Base-by-base conservation (phyloP, 2,113 vertebrate genomes). In the Plotosus lineatus region DNA sequence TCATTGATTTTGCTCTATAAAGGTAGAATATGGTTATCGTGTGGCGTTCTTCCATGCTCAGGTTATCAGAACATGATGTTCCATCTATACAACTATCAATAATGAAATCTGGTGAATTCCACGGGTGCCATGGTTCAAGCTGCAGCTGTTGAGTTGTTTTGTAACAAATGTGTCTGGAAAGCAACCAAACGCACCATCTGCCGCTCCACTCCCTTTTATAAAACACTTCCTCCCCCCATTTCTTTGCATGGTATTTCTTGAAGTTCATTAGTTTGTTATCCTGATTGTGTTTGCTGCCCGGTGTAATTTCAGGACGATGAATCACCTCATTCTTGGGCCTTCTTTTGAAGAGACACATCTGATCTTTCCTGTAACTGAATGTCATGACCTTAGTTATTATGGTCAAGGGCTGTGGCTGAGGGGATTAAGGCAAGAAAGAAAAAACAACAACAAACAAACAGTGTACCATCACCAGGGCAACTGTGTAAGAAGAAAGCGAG, bases 401-500 rank as follows among this genome's bases (percentile, higher is more conserved):
- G 86, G 87, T 74, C 68, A 75, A 88, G 90, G 91, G 90, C 89
- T 89, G 87, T 87, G 90, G 88, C 83, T 82, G 75, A 84, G 83
- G 89, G 88, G 89, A 91, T 93, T 93, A 90, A 91, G 89, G 87
- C 60, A 11, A 80, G 88, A 21, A 84, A 87, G 2, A 6, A 72
- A 21, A 72, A 33, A 36, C 88, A 89, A 91, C 87, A 88, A 83
- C 85, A 75, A 86, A n/a, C n/a, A n/a, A n/a, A n/a, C n/a, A n/a
- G n/a, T n/a, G n/a, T n/a, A n/a, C n/a, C 69, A 84, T 92, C 89
- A 85, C 88, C 87, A 90, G 63, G 90, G 90, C 87, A 83, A 91
- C 90, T 81, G 81, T 81, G 85, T 28, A 36, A n/a, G 71, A 77
- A 88, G 50, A 87, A 33, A 33, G 8, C 48, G 63, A 71, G 85